Evolutionary conservation across 2,888 invertebrate genomes (phyloP).

Genomic region (Tenthredo mesomela): DNA sequence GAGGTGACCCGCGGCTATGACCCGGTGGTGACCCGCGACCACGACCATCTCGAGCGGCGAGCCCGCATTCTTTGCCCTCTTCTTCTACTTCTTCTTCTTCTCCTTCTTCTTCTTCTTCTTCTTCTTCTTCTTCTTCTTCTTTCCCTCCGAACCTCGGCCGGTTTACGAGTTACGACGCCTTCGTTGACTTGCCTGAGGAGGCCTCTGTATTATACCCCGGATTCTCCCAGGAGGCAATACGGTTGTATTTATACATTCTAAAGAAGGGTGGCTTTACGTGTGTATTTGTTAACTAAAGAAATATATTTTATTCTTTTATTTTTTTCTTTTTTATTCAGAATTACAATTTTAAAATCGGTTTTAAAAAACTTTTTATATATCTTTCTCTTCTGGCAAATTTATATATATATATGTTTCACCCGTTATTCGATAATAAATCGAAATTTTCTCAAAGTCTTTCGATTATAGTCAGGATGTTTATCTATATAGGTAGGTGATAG

Average conservation of each 20-base stretch:
- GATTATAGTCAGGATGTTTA: not conserved
- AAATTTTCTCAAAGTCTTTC: not conserved
- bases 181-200: constrained; percentile 5
- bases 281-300: not conserved
- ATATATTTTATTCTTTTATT: not conserved
- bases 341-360: not conserved
- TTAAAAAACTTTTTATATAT: too few relatives aligned
- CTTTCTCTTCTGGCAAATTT: too few relatives aligned
- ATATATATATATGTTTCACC: too few relatives aligned
- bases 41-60: constrained; percentile 31
- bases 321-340: too few relatives aligned
- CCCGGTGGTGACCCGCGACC: constrained; percentile 47
- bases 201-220: constrained; percentile 4
- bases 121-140: constrained; percentile 14
- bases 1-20: constrained; percentile 35
- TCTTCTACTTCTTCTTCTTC: not conserved
- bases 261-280: not conserved
- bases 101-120: not conserved
- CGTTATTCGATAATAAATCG: not conserved
- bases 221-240: not conserved
- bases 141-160: constrained; percentile 17
- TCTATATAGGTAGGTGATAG: not conserved
- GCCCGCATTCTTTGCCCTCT: constrained; percentile 40
- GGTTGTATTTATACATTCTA: not conserved
- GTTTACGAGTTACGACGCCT: constrained; percentile 49